These are phyloP conservation scores for Rotaria magnacalcarata DNA, from an alignment of 2,888 invertebrate species.

Conservation along the genomic window DNA sequence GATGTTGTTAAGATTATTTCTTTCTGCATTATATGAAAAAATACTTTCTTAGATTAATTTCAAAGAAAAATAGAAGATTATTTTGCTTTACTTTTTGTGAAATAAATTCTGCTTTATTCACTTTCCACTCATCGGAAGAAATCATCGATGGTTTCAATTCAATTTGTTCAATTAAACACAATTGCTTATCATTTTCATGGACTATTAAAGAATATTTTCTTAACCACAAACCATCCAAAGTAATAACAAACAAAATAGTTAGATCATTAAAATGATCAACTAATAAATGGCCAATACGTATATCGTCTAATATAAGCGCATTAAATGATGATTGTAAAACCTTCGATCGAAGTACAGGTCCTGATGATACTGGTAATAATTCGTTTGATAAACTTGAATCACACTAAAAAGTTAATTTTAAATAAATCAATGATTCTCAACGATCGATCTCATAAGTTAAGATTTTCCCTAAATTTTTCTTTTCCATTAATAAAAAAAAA, in stretches of 20 bases:
- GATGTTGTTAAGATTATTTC: conserved; percentile 74
- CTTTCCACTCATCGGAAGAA: background rate
- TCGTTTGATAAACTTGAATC: background rate
- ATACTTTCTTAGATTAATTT: background rate
- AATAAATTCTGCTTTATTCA: conserved; percentile 6
- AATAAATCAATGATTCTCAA: no score
- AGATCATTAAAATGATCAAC: conserved; percentile 72
- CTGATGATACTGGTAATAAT: background rate
- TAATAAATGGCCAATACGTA: conserved; percentile 63
- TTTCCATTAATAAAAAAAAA: no score
- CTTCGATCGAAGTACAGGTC: background rate
- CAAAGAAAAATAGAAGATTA: background rate
- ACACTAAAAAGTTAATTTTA: background rate
- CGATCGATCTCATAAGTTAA: no score
- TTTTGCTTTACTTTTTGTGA: background rate
- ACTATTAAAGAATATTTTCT: conserved; percentile 74
- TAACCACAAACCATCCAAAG: conserved; percentile 68
- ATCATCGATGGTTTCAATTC: conserved; percentile 56
- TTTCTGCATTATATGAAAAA: conserved; percentile 60
- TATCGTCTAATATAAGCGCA: conserved; percentile 24
- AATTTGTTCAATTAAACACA: conserved; percentile 81
- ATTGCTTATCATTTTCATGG: conserved; percentile 62
- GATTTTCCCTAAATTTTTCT: no score
- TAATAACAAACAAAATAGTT: conserved; percentile 76
- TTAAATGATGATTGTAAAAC: background rate